A percentile compares a stretch with the other conserved stretches of the same genome.
Conservation (phyloP, 1,140 invertebrate species). For the Oreohelix idahoensis region DNA sequence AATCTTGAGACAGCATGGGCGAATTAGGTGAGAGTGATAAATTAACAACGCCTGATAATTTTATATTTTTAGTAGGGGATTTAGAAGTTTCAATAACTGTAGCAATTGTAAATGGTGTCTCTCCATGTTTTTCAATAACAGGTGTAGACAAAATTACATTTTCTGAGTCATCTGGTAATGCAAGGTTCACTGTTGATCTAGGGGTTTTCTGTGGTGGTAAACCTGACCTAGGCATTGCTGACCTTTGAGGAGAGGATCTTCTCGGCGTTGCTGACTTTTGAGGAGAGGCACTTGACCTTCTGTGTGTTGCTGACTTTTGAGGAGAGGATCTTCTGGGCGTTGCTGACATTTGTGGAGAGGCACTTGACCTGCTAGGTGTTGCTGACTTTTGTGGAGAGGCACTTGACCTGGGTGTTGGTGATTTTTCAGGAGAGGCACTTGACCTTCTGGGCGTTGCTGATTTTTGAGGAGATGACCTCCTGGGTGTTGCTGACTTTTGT, state of each 20-base stretch:
- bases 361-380: slow-evolving; percentile 8
- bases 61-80: background rate
- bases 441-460: slow-evolving; percentile 4
- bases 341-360: background rate
- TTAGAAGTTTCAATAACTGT: background rate
- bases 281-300: background rate
- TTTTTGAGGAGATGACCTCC: background rate
- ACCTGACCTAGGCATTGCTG: background rate
- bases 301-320: background rate
- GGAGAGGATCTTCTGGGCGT: background rate
- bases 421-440: background rate
- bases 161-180: background rate
- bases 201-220: background rate
- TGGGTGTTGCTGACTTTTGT: background rate
- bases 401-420: background rate
- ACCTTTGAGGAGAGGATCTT: background rate
- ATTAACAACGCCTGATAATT: background rate
- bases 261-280: background rate
- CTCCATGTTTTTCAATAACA: background rate
- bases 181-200: background rate
- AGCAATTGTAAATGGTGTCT: background rate
- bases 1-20: background rate
- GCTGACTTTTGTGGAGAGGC: background rate
- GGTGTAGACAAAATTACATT: background rate
- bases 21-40: background rate